phyloP scores from a whole-genome alignment of 23 tunicate genomes.

The Styela plicata region DNA sequence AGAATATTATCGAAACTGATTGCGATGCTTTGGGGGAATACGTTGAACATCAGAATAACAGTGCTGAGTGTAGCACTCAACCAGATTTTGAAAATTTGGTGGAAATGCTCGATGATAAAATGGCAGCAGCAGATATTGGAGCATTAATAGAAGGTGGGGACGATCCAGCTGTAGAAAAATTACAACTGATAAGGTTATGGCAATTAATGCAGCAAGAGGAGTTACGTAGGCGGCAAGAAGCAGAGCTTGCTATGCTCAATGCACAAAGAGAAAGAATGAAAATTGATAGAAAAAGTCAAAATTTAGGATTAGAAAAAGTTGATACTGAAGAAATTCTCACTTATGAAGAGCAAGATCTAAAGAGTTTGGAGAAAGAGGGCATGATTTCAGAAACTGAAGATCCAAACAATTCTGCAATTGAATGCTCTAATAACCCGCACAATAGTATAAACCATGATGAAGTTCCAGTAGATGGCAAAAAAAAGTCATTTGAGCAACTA shows the following conservation, averaged over 20 bases:
- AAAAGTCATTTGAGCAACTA: slow-evolving; percentile 80
- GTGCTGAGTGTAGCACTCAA: not conserved
- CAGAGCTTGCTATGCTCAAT: slow-evolving; percentile 57
- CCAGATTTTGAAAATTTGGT: not conserved
- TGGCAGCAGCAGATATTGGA: not conserved
- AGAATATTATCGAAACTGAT: not conserved
- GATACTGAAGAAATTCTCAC: not conserved
- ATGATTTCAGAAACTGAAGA: not conserved
- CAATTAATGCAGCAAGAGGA: slow-evolving; percentile 90
- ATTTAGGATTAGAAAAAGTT: not conserved
- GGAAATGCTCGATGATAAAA: not conserved
- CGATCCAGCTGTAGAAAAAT: slow-evolving; percentile 52
- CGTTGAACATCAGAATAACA: not conserved
- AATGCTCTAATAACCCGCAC: slow-evolving; percentile 20
- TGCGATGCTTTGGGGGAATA: no score
- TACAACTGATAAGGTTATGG: slow-evolving; percentile 75
- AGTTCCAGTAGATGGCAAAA: slow-evolving; percentile 49
- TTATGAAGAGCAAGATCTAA: slow-evolving; percentile 16
- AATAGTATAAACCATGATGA: slow-evolving; percentile 66
- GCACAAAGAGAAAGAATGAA: slow-evolving; percentile 38
- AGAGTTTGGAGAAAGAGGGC: slow-evolving; percentile 3
- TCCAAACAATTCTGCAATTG: slow-evolving; percentile 14
- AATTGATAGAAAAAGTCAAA: not conserved
- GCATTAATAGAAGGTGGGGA: slow-evolving; percentile 25
- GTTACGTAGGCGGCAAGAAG: slow-evolving; percentile 64